Evolutionary conservation across 2,888 invertebrate species (phyloP).

Genomic region (Perithous albicinctus): DNA sequence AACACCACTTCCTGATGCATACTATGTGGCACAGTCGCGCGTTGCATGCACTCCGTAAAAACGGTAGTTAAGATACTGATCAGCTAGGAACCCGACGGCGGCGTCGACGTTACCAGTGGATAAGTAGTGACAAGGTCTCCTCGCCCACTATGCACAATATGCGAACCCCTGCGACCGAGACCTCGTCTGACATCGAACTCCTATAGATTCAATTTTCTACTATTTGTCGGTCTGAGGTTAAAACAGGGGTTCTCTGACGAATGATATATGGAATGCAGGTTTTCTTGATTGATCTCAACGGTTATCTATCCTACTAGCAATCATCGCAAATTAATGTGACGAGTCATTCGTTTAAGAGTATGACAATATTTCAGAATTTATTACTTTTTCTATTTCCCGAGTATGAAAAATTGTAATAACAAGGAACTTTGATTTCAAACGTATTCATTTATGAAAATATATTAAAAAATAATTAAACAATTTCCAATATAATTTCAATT

Average conservation of each 20-base stretch:
- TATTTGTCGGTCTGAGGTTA: slow-evolving; percentile 10
- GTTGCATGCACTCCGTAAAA: slow-evolving; percentile 79
- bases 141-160: slow-evolving; percentile 29
- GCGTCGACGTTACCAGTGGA: slow-evolving; percentile 59
- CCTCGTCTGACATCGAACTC: slow-evolving; percentile 66
- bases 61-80: slow-evolving; percentile 76
- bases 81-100: slow-evolving; percentile 63
- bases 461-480: too few species aligned
- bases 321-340: neutral
- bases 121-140: slow-evolving; percentile 78
- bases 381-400: too few species aligned
- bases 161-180: slow-evolving; percentile 72
- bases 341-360: neutral
- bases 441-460: too few species aligned
- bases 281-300: neutral
- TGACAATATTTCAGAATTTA: neutral
- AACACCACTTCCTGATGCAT: slow-evolving; percentile 23
- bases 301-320: neutral
- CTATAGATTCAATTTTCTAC: slow-evolving; percentile 3
- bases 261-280: neutral
- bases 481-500: too few species aligned
- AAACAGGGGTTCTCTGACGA: slow-evolving; percentile 5
- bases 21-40: slow-evolving; percentile 58
- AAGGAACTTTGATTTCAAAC: too few species aligned
- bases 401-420: too few species aligned